Base-by-base conservation (phyloP, 2,888 invertebrate genomes). In the Archips xylosteana region DNA sequence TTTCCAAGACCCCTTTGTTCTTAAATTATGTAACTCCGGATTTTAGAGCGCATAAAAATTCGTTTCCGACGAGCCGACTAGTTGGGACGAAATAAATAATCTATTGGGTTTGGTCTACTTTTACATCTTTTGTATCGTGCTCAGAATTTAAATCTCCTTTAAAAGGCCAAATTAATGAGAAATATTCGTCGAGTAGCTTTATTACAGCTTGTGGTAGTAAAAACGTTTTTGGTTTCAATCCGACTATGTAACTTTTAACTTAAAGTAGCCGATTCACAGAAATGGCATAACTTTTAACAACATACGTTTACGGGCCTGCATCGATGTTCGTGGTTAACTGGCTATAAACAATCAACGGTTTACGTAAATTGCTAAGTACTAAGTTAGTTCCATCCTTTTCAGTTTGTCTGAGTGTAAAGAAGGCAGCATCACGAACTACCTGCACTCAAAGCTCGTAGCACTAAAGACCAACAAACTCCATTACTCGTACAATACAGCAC, bases 21-120 rank as follows among this genome's bases (percentile, higher is more conserved):
- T 89, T 89, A 88, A 92, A 91, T 92, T 90, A 92, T 89, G 86
- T 91, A 91, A 90, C 88, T 82, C 82, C 81, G 83, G 85, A 87
- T 86, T 86, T 86, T 83, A 80, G 81, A 81, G 81, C 72, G 77
- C 84, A 82, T 88, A 89, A 89, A 90, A 89, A 86, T 75, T 42
- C 15, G 47, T 23, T 15, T 32, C 42, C 59, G 42, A 66, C 51
- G 69, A 68, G 66, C 70, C 47, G 57, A 51, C 65, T 74, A 57
- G 49, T 60, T 60, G 9, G 32, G n/a, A 9, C 36, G 10, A 45
- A 68, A 68, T 60, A 74, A 71, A 68, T 60, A 34, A 47, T 47
- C 32, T 32, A 57, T 32, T 57, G 12, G 57, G 12, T 32, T 32
- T 12, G 3, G 15, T 57, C 32, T 57, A 57, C 32, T 57, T 57